Evolutionary conservation across 1,140 invertebrate genomes (phyloP), one percentile per base, ranked within the genome.

Genomic region (Ceratina australensis): DNA sequence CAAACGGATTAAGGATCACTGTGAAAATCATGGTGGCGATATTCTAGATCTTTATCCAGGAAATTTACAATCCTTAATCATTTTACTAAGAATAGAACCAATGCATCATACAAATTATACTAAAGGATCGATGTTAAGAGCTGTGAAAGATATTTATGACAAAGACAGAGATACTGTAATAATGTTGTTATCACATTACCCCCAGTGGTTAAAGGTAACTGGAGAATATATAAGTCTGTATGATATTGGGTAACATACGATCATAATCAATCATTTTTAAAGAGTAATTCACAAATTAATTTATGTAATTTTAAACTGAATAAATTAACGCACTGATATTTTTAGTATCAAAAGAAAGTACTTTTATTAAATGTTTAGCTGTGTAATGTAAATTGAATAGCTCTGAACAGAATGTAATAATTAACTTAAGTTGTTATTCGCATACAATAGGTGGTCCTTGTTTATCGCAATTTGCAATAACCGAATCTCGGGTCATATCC

Each of bases 41-140:
- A 85, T 88, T 57, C 42, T 91, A 49, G 84, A 90, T 69, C 83
- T 92, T 49, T 92, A 92, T 81, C 90, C 91, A 16, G 64, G 75
- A 7, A 78, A 82, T 49, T 68, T 91, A 16, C 90, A 88, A 59
- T 67, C 80, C 13, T 88, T 84, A 72, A 74, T 91, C 16, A 73
- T 88, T 63, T 78, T 92, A 56, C 76, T 92, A 56, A 85, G 75
- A 72, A 92, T 91, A 54, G 78, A 88, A 7, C 87, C 87, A 18
- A 15, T 26, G 5, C 57, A 88, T 54, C 90, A 90, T 50, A 85
- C 88, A 3, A 3, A 24, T 7, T 84, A 87, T 64, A 87, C 90
- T 42, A 88, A 69, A 57, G 67, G 81, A 24, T 80, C 84, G 66
- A 72, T 86, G 2, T 68, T 88, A 8, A 13, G 86, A 18, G 77